These are phyloP conservation scores for Synanthedon vespiformis DNA, from an alignment of 2,888 invertebrate species.

Conservation along the genomic window DNA sequence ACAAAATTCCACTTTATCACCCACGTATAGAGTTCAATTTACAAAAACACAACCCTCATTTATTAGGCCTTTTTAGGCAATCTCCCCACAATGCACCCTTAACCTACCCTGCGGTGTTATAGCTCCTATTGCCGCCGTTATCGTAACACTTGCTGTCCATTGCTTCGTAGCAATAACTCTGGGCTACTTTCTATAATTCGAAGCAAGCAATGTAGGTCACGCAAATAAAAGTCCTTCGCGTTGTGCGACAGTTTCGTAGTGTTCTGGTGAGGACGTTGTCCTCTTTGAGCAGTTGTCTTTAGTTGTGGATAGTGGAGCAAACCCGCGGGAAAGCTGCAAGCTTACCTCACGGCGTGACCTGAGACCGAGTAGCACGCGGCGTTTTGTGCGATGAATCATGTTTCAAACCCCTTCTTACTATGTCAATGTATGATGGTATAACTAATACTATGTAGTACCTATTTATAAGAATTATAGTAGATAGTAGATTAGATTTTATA, in stretches of 20 bases:
- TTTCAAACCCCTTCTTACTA: conserved; percentile 2
- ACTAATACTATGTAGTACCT: too few relatives aligned
- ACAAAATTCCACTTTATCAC: conserved; percentile 15
- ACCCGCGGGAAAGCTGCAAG: conserved; percentile 3
- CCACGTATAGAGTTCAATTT: neutral
- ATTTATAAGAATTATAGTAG: too few relatives aligned
- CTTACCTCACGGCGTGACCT: conserved; percentile 28
- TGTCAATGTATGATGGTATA: too few relatives aligned
- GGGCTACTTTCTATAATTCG: too few relatives aligned
- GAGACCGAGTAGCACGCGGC: conserved; percentile 12
- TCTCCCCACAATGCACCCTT: conserved; percentile 59
- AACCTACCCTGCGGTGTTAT: conserved; percentile 45
- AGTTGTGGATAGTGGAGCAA: conserved; percentile 29
- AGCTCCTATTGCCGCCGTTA: conserved; percentile 13
- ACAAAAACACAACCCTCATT: conserved; percentile 3
- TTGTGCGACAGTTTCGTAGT: neutral
- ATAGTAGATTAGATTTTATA: too few relatives aligned
- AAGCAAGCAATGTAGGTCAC: neutral
- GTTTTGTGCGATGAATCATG: conserved; percentile 12
- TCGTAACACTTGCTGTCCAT: conserved; percentile 16
- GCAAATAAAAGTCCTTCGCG: neutral
- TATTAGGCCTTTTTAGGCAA: conserved; percentile 35
- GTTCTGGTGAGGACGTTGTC: conserved; percentile 29
- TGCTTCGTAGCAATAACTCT: conserved; percentile 14
- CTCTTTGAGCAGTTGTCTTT: conserved; percentile 47